Percentiles rank a stretch among this genome's conserved stretches.
These are phyloP conservation scores for Drosophila nr. perissopoda DNA, from an alignment of 2,888 invertebrate genomes.

Conservation along the genomic window DNA sequence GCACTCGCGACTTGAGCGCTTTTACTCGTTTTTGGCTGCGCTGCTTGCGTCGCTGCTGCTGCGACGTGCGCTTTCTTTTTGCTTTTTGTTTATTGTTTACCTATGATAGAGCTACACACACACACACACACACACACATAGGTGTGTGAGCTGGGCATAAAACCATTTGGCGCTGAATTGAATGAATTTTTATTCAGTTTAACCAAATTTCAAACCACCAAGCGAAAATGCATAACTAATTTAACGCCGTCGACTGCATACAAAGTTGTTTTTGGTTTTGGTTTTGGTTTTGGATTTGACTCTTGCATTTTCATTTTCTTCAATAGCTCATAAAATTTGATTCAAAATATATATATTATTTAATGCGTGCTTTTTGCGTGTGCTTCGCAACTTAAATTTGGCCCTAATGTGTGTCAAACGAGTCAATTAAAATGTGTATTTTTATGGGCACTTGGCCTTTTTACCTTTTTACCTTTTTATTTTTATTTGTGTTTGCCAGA, in stretches of 20 bases:
- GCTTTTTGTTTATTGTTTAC: constrained; percentile 76
- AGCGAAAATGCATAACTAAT: constrained; percentile 66
- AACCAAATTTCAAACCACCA: constrained; percentile 37
- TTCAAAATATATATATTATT: constrained; percentile 14
- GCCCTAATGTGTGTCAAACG: constrained; percentile 54
- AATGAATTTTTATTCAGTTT: constrained; percentile 64
- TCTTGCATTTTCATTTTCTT: constrained; percentile 16
- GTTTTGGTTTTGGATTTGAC: not conserved
- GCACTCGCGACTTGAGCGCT: not conserved
- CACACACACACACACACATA: constrained; percentile 16
- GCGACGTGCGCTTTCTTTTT: constrained; percentile 78
- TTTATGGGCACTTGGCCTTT: constrained; percentile 55
- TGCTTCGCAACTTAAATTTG: constrained; percentile 15
- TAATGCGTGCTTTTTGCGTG: constrained; percentile 5
- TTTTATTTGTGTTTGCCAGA: constrained; percentile 16
- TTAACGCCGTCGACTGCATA: constrained; percentile 53
- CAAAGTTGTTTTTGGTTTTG: constrained; percentile 30
- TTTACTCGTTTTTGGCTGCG: constrained; percentile 52
- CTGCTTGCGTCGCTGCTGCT: constrained; percentile 24
- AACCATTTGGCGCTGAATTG: constrained; percentile 54
- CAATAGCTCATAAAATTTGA: constrained; percentile 24
- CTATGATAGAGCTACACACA: constrained; percentile 69
- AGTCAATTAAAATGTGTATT: constrained; percentile 44
- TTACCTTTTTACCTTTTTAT: constrained; percentile 17
- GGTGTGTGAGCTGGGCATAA: constrained; percentile 31